Evolutionary conservation across 2,888 invertebrate genomes (phyloP).

Genomic region (Idaea dimidiata): DNA sequence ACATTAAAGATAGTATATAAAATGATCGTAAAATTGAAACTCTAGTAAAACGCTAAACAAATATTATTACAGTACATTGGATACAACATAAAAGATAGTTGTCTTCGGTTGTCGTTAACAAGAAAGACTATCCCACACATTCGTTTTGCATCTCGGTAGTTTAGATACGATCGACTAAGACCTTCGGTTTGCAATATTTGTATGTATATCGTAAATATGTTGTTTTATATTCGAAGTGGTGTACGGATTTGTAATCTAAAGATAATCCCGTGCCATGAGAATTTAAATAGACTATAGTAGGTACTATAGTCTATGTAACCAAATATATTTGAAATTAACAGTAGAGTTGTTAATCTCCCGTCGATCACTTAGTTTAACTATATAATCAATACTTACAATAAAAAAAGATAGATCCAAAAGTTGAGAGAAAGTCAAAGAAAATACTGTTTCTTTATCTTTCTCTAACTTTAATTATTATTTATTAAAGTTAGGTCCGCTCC

Average conservation of each 20-base stretch:
- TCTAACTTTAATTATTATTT: too few species aligned
- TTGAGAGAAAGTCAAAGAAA: too few species aligned
- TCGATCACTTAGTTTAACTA: too few species aligned
- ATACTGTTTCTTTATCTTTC: too few species aligned
- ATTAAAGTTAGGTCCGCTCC: too few species aligned
- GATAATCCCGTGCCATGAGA: slow-evolving; percentile 45
- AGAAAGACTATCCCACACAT: slow-evolving; percentile 62
- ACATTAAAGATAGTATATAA: slow-evolving; percentile 24
- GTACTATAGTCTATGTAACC: too few species aligned
- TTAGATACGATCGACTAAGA: slow-evolving; percentile 58
- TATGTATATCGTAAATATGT: slow-evolving; percentile 36
- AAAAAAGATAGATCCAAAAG: too few species aligned
- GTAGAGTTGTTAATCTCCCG: too few species aligned
- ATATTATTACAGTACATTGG: slow-evolving; percentile 41
- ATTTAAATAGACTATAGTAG: neutral
- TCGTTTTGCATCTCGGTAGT: slow-evolving; percentile 51
- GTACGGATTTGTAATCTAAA: slow-evolving; percentile 54
- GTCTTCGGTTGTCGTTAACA: slow-evolving; percentile 53
- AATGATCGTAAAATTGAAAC: slow-evolving; percentile 28
- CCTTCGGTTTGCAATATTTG: slow-evolving; percentile 50
- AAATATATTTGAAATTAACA: too few species aligned
- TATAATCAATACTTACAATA: too few species aligned
- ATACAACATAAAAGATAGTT: slow-evolving; percentile 54
- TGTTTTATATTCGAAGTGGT: slow-evolving; percentile 45
- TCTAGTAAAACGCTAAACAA: slow-evolving; percentile 31